Base-by-base conservation (phyloP, 2,113 vertebrate genomes). In the Tor tambroides region DNA sequence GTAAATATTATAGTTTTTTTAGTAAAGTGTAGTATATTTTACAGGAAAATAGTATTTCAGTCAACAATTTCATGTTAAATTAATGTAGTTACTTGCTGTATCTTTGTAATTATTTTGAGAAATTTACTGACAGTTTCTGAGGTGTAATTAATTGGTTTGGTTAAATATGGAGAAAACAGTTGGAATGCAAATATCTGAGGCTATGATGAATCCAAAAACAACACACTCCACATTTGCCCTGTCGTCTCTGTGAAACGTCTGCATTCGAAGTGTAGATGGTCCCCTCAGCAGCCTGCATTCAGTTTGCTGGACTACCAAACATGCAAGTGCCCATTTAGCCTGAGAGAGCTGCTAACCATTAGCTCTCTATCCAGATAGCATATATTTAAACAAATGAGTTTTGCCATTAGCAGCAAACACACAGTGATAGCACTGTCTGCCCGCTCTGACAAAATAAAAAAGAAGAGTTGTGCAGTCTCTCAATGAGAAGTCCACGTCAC, bases 371-470 rank as follows among this genome's bases (percentile, higher is more conserved):
- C 93, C 92, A 93, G 92, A 92, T 94, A 91, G 92, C 82, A 89
- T 88, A 90, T 91, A 92, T 91, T 93, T 91, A 93, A 92, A 93
- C 89, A 93, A 93, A 94, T 92, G 85, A 91, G 75, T 32, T 84
- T 88, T 67, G 74, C 61, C 79, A 85, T 82, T 83, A 86, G 86
- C 49, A 76, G 49, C 43, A 51, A 78, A 35, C 74, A 65, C 71
- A 65, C 51, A 82, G 75, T 61, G 80, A 88, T 56, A 54, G 74
- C 86, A 71, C 41, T 56, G 32, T 63, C 83, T 51, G 54, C 43
- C 46, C 56, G 46, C 67, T 77, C 46, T 80, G 80, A 38, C 76
- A 91, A 86, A 87, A 54, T 5, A 41, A 46, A 81, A 5, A 30
- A 28, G 6, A 72, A 35, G 28, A 43, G 19, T 6, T 35, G 26